These are phyloP conservation scores for Theodoxus fluviatilis DNA, from an alignment of 2,888 invertebrate genomes.

Conservation along the genomic window DNA sequence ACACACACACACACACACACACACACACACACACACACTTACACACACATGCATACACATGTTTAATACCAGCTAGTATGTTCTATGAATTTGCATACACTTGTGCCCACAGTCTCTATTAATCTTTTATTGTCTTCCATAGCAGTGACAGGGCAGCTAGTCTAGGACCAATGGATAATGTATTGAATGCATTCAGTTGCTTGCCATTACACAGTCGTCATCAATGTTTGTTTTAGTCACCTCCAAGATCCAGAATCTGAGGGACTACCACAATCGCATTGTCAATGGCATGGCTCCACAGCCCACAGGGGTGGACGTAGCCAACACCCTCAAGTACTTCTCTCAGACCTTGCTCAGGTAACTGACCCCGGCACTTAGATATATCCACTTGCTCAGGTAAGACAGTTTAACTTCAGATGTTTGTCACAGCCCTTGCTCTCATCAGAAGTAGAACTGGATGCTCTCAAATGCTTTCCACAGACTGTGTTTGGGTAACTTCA, in stretches of 20 bases:
- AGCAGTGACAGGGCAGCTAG: no score
- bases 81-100: no score
- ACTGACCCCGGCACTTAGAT: conserved; percentile 67
- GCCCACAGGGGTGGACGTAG: conserved; percentile 94
- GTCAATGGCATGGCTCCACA: conserved; percentile 89
- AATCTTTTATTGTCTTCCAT: no score
- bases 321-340: conserved; percentile 97
- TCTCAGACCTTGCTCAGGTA: conserved; percentile 94
- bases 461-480: no score
- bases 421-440: no score
- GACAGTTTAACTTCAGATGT: no score
- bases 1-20: conserved; percentile 8
- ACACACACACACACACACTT: conserved; percentile 15
- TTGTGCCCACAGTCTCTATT: no score
- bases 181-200: neutral
- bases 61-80: no score
- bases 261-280: conserved; percentile 93
- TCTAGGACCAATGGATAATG: no score
- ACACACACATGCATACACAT: neutral
- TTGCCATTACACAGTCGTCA: neutral
- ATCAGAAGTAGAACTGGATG: no score
- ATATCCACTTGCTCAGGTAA: no score
- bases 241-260: conserved; percentile 94
- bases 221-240: conserved; percentile 75
- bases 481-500: no score